Percentiles rank a stretch among this genome's conserved stretches.
These are phyloP conservation scores for Ascaphus truei DNA, from an alignment of 2,113 vertebrate genomes.

Conservation along the genomic window DNA sequence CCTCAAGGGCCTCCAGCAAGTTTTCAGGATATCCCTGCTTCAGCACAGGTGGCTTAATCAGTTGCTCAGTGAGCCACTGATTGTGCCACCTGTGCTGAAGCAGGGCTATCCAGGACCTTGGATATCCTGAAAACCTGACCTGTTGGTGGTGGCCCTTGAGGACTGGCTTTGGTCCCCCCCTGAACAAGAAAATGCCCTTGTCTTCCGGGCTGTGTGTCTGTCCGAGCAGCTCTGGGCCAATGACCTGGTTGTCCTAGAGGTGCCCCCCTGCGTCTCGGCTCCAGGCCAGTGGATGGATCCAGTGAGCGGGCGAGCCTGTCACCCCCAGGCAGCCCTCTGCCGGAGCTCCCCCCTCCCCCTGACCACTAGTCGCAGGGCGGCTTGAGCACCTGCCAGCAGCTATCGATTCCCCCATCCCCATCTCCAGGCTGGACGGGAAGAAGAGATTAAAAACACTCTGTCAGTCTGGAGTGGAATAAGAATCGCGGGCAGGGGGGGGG, in stretches of 20 bases:
- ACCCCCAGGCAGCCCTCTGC: constrained; percentile 45
- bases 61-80: no score
- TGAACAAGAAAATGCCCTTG: no score
- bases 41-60: no score
- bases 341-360: constrained; percentile 40
- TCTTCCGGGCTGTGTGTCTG: constrained; percentile 44
- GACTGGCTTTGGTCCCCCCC: no score
- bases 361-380: constrained; percentile 65
- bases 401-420: constrained; percentile 99
- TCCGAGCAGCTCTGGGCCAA: constrained; percentile 53
- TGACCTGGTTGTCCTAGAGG: constrained; percentile 59
- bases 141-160: no score
- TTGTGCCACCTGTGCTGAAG: no score
- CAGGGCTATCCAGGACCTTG: no score
- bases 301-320: constrained; percentile 52
- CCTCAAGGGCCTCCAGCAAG: no score
- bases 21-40: no score
- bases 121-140: no score
- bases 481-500: constrained; percentile 85
- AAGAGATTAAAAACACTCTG: constrained; percentile 99
- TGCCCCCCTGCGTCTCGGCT: constrained; percentile 55
- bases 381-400: constrained; percentile 92
- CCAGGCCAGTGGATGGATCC: constrained; percentile 58
- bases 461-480: constrained; percentile 98
- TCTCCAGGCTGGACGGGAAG: constrained; percentile 92